phyloP scores from a whole-genome alignment of 2,797 vertebrate genomes.

The Onychomys leucogaster region DNA sequence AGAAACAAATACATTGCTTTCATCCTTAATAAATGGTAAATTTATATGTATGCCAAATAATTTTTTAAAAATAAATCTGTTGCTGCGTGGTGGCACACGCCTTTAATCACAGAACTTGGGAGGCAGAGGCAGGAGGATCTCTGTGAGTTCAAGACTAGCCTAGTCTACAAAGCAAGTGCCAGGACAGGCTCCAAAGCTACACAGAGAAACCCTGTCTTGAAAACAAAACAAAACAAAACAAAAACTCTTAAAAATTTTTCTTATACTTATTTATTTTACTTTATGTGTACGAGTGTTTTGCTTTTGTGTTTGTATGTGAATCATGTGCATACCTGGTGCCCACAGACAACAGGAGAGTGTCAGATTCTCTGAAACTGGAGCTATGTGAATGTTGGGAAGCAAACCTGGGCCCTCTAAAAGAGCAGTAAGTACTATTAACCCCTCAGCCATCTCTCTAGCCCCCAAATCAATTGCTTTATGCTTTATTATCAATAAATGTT shows the following conservation, averaged over 20 bases:
- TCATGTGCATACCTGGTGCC: background rate
- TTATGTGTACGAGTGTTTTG: background rate
- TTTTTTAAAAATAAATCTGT: background rate
- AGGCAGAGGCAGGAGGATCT: too few species aligned
- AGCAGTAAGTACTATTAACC: background rate
- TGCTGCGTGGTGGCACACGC: background rate
- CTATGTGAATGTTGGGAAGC: background rate
- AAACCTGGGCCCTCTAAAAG: background rate
- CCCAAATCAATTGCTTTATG: background rate
- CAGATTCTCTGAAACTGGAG: background rate
- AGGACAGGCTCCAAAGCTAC: too few species aligned
- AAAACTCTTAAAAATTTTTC: background rate
- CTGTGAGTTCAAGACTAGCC: too few species aligned
- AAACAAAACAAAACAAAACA: too few species aligned
- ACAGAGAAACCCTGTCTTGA: too few species aligned
- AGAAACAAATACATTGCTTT: background rate
- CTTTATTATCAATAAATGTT: background rate
- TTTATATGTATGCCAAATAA: background rate
- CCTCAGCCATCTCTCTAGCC: background rate
- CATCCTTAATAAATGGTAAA: background rate
- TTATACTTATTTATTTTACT: background rate
- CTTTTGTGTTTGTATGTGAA: background rate
- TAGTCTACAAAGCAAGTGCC: too few species aligned
- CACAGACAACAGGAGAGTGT: background rate
- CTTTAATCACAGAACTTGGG: too few species aligned